phyloP scores from a whole-genome alignment of 2,113 vertebrate genomes.

The Chauna torquata region DNA sequence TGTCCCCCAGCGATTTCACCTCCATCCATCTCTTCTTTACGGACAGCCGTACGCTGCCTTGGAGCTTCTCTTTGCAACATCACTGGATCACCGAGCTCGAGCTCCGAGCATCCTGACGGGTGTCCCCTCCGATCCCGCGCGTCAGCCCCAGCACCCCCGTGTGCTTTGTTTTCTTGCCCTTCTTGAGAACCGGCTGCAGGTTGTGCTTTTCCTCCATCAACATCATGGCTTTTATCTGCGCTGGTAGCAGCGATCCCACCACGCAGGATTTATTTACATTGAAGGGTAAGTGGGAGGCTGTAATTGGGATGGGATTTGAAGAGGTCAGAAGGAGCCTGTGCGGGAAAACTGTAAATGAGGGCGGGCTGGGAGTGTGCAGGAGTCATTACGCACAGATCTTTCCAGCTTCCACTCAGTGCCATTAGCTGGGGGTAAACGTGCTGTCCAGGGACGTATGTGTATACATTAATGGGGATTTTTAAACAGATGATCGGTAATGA shows the following conservation, averaged over 20 bases:
- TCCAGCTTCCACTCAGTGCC: slow-evolving; percentile 42
- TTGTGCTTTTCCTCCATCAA: slow-evolving; percentile 13
- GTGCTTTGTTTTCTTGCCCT: not conserved
- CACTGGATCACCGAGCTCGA: not conserved
- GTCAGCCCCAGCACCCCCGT: accelerated
- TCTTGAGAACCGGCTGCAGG: not conserved
- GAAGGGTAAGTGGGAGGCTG: slow-evolving; percentile 59
- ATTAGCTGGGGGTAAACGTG: slow-evolving; percentile 33
- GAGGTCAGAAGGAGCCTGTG: slow-evolving; percentile 46
- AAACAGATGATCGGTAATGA: slow-evolving; percentile 60
- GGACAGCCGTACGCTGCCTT: not conserved
- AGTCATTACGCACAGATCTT: not conserved
- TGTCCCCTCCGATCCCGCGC: not conserved
- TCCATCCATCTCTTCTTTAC: accelerated
- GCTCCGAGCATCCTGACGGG: accelerated
- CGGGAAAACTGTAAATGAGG: slow-evolving; percentile 25
- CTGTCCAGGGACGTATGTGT: not conserved
- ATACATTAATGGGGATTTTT: slow-evolving; percentile 27
- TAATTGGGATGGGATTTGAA: slow-evolving; percentile 66
- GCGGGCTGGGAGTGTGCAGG: slow-evolving; percentile 14
- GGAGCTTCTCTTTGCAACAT: not conserved
- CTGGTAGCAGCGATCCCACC: slow-evolving; percentile 23
- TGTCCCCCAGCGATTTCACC: not conserved
- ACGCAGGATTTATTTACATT: slow-evolving; percentile 38
- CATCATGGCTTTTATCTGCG: not conserved